These are phyloP conservation scores for Trichomalopsis sarcophagae DNA, from an alignment of 1,140 invertebrate species.

Conservation along the genomic window DNA sequence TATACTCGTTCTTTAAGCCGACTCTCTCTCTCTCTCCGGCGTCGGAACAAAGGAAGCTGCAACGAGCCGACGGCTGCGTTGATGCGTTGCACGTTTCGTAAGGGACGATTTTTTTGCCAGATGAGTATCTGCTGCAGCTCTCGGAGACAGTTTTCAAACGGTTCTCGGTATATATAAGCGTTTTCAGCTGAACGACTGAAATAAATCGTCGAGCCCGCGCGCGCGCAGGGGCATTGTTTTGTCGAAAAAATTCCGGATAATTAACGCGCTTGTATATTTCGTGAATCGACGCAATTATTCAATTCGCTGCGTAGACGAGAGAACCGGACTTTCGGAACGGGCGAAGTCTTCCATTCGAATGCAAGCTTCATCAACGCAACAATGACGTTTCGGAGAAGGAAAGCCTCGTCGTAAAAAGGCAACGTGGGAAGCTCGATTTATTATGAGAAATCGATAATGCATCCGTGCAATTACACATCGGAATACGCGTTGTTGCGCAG, in stretches of 20 bases:
- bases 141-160: not conserved
- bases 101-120: not conserved
- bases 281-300: constrained; percentile 53
- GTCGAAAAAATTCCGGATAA: not conserved
- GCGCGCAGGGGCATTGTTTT: not conserved
- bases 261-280: not conserved
- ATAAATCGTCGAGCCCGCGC: not conserved
- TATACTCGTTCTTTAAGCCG: not conserved
- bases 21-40: not conserved
- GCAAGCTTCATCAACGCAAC: too few relatives aligned
- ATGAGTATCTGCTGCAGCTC: not conserved
- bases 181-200: not conserved
- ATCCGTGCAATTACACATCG: constrained; percentile 9
- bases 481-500: too few relatives aligned
- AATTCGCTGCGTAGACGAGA: constrained; percentile 50
- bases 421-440: constrained; percentile 42
- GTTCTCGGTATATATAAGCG: not conserved
- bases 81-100: constrained; percentile 3
- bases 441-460: constrained; percentile 17
- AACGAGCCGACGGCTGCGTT: not conserved
- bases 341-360: not conserved
- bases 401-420: not conserved
- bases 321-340: constrained; percentile 16
- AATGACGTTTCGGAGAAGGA: not conserved
- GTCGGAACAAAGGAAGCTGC: not conserved